phyloP scores from a whole-genome alignment of 2,797 vertebrate genomes.

The Phrynocephalus vlangalii region DNA sequence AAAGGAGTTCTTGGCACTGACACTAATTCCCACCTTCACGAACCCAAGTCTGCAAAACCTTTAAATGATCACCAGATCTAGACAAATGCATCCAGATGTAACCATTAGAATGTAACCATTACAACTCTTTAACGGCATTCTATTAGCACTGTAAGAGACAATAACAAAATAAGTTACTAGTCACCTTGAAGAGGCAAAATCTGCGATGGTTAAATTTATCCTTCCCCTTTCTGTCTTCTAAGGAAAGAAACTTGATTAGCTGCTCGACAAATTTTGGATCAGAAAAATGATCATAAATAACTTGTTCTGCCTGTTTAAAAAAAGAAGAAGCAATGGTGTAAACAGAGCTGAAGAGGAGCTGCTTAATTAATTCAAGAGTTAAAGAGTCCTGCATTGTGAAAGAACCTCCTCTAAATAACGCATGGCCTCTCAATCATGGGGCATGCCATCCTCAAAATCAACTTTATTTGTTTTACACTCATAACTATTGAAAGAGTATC shows the following conservation, averaged over 20 bases:
- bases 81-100: not conserved
- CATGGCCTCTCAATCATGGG: not conserved
- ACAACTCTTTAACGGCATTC: too few relatives aligned
- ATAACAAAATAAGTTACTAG: slow-evolving; percentile 40
- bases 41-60: not conserved
- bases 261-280: slow-evolving; percentile 93
- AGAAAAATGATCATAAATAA: slow-evolving; percentile 96
- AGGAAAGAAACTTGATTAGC: slow-evolving; percentile 94
- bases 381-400: not conserved
- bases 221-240: slow-evolving; percentile 98
- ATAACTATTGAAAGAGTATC: not conserved
- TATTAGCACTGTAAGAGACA: not conserved
- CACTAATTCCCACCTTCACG: not conserved
- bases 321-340: slow-evolving; percentile 12
- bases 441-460: not conserved
- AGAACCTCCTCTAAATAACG: too few relatives aligned
- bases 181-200: slow-evolving; percentile 98
- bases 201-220: slow-evolving; percentile 98
- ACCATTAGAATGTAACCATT: not conserved
- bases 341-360: not conserved
- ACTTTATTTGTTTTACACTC: not conserved
- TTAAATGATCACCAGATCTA: not conserved
- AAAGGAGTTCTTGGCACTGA: not conserved
- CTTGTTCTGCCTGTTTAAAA: slow-evolving; percentile 87
- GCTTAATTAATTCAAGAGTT: not conserved